phyloP scores from a whole-genome alignment of 2,113 vertebrate species.

The Siniperca chuatsi region DNA sequence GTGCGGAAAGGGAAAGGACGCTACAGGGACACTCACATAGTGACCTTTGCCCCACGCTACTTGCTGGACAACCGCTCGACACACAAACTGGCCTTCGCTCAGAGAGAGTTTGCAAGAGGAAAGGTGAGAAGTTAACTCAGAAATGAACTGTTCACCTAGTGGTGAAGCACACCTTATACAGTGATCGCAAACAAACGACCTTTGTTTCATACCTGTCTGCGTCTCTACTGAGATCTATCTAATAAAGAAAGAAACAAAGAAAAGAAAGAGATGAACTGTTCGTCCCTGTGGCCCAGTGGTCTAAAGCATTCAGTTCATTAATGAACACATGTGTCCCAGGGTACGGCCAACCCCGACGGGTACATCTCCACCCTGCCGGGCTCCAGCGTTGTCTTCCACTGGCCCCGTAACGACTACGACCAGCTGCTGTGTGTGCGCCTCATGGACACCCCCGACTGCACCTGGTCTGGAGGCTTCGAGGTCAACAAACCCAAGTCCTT shows the following conservation, averaged over 20 bases:
- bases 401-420: slow-evolving; percentile 98
- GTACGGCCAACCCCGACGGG: slow-evolving; percentile 91
- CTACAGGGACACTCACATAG: slow-evolving; percentile 95
- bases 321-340: slow-evolving; percentile 78
- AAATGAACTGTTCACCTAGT: neutral
- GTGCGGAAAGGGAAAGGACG: slow-evolving; percentile 95
- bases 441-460: slow-evolving; percentile 93
- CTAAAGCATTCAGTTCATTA: neutral
- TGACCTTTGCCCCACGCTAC: slow-evolving; percentile 96
- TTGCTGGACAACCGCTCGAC: slow-evolving; percentile 94
- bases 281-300: neutral
- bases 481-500: slow-evolving; percentile 98
- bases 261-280: too few species aligned
- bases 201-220: neutral
- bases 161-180: neutral
- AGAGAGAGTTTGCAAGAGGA: slow-evolving; percentile 95
- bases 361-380: slow-evolving; percentile 97
- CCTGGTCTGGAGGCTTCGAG: slow-evolving; percentile 98
- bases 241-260: neutral
- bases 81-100: slow-evolving; percentile 95
- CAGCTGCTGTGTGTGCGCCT: slow-evolving; percentile 94
- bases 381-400: slow-evolving; percentile 97
- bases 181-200: neutral
- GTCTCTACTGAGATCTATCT: neutral
- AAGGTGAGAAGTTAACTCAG: slow-evolving; percentile 84